Conservation (phyloP, 2,888 invertebrate species). For the Cordilura impudica region DNA sequence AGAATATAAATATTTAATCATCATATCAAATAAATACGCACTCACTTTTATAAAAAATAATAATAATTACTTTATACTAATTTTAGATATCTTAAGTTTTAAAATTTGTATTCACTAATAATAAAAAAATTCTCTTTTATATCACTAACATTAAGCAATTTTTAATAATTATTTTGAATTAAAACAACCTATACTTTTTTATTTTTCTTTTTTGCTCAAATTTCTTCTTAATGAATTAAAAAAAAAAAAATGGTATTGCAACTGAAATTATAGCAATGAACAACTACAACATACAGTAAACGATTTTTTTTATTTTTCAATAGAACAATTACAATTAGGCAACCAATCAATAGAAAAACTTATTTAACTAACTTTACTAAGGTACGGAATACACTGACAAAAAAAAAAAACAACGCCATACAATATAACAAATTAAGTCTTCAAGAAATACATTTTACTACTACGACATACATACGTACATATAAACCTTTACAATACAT, state of each 20-base stretch:
- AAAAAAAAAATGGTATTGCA: conserved; percentile 15
- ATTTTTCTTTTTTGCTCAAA: not conserved
- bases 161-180: conserved; percentile 19
- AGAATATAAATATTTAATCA: not conserved
- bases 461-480: not conserved
- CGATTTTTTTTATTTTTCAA: not conserved
- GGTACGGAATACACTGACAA: conserved; percentile 7
- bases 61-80: too few relatives aligned
- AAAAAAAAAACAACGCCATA: not conserved
- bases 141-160: conserved; percentile 36
- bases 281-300: conserved; percentile 10
- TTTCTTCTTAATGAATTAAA: not conserved
- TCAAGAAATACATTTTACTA: not conserved
- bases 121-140: not conserved
- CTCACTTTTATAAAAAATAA: not conserved
- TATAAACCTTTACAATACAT: not conserved
- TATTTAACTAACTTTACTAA: conserved; percentile 8
- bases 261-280: conserved; percentile 11
- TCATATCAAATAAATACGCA: too few relatives aligned
- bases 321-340: conserved; percentile 9
- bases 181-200: conserved; percentile 39
- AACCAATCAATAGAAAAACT: not conserved
- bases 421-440: conserved; percentile 4
- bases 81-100: too few relatives aligned
- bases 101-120: not conserved